A percentile compares a stretch with the other conserved stretches of the same genome.
These are phyloP conservation scores for Sinocyclocheilus anshuiensis DNA, from an alignment of 2,113 vertebrate species.

Conservation along the genomic window DNA sequence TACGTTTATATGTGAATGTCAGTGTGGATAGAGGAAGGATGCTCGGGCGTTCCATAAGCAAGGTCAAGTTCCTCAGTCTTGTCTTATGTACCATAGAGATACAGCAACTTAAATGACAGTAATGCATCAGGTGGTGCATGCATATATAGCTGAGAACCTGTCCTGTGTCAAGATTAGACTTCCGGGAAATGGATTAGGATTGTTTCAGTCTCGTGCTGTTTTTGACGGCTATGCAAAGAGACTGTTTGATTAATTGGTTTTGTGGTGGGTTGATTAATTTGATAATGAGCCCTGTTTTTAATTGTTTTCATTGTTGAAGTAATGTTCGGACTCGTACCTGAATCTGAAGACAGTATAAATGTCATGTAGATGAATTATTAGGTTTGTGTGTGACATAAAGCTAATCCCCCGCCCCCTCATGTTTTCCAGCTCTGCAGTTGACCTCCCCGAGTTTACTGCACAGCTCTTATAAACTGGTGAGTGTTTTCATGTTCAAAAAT, in stretches of 20 bases:
- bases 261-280: neutral
- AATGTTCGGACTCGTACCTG: neutral
- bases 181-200: neutral
- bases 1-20: neutral
- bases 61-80: conserved; percentile 20
- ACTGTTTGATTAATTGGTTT: neutral
- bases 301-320: neutral
- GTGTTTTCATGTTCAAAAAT: neutral
- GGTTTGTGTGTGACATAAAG: neutral
- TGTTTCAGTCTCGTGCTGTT: neutral
- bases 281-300: neutral
- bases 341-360: neutral
- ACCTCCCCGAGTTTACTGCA: conserved; percentile 71
- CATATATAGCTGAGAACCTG: too few relatives aligned
- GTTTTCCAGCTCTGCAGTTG: conserved; percentile 68
- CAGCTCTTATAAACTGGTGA: conserved; percentile 71
- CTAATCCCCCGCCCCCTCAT: neutral
- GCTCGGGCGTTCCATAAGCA: neutral
- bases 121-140: neutral
- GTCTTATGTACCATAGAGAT: neutral
- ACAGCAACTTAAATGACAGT: neutral
- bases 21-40: neutral
- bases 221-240: neutral
- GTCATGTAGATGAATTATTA: neutral
- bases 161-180: neutral